Percentiles rank a stretch among this genome's conserved stretches.
These are phyloP conservation scores for Pantherophis vulpinus DNA, from an alignment of 2,797 vertebrate genomes.

Conservation along the genomic window DNA sequence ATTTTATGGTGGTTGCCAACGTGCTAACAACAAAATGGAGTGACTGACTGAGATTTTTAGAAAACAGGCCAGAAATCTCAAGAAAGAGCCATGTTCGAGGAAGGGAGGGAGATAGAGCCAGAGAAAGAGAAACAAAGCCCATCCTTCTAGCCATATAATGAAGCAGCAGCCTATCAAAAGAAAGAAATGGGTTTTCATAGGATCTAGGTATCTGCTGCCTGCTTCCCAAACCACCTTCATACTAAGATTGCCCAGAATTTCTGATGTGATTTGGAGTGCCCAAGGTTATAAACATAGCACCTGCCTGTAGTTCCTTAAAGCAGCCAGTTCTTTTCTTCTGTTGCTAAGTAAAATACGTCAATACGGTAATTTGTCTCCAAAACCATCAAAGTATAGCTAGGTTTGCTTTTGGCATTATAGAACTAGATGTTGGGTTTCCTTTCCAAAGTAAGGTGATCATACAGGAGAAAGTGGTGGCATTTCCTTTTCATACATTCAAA, in stretches of 20 bases:
- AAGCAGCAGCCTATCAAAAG: not conserved
- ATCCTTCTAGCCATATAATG: not conserved
- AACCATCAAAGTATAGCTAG: not conserved
- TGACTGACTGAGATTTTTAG: not conserved
- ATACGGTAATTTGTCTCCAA: not conserved
- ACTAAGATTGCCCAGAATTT: not conserved
- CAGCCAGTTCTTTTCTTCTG: not conserved
- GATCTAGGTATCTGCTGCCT: not conserved
- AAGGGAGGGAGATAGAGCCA: not conserved
- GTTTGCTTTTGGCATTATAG: not conserved
- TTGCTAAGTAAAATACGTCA: not conserved
- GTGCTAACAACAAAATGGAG: not conserved
- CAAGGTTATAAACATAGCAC: not conserved
- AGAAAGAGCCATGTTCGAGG: not conserved
- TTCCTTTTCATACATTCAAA: not conserved
- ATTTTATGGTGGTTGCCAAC: not conserved
- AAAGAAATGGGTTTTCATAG: not conserved
- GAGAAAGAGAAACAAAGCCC: not conserved
- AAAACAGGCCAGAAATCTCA: not conserved
- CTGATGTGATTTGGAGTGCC: not conserved
- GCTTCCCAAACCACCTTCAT: not conserved
- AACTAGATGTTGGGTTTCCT: not conserved
- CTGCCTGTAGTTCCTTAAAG: not conserved
- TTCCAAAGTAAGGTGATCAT: not conserved
- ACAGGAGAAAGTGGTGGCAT: not conserved